phyloP scores from a whole-genome alignment of 2,888 invertebrate species.

The Athalia circularis region DNA sequence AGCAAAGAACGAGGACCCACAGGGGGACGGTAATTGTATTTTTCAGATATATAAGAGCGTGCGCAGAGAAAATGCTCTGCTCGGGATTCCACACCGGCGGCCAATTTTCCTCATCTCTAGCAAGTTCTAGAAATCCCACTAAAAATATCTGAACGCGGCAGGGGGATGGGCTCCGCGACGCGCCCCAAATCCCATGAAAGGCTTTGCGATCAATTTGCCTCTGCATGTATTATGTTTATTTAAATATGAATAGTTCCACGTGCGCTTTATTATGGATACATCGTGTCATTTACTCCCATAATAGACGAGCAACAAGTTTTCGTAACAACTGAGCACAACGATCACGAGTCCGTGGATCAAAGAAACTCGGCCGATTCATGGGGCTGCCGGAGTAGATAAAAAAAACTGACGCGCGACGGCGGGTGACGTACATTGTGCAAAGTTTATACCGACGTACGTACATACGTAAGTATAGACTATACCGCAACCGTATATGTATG shows the following conservation, averaged over 20 bases:
- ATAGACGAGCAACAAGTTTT: too few species aligned
- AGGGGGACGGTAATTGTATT: conserved; percentile 42
- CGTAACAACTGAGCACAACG: not conserved
- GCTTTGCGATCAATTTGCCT: not conserved
- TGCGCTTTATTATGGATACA: not conserved
- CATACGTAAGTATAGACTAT: too few species aligned
- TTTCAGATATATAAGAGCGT: conserved; percentile 34
- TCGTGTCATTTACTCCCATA: not conserved
- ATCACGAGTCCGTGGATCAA: not conserved
- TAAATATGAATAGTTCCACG: not conserved
- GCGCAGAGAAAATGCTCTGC: not conserved
- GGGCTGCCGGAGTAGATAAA: not conserved
- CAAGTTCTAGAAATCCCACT: too few species aligned
- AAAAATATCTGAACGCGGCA: too few species aligned
- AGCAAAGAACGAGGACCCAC: not conserved
- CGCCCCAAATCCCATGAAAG: too few species aligned
- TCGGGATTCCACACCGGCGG: too few species aligned
- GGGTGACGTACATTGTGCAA: too few species aligned
- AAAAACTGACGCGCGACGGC: too few species aligned
- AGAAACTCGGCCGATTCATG: not conserved
- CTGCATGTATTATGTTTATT: not conserved
- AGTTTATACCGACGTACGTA: too few species aligned
- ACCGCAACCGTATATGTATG: too few species aligned
- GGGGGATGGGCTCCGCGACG: too few species aligned
- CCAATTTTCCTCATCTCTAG: too few species aligned